Base-by-base conservation (phyloP, 1,140 invertebrate species). In the Sogatella furcifera region DNA sequence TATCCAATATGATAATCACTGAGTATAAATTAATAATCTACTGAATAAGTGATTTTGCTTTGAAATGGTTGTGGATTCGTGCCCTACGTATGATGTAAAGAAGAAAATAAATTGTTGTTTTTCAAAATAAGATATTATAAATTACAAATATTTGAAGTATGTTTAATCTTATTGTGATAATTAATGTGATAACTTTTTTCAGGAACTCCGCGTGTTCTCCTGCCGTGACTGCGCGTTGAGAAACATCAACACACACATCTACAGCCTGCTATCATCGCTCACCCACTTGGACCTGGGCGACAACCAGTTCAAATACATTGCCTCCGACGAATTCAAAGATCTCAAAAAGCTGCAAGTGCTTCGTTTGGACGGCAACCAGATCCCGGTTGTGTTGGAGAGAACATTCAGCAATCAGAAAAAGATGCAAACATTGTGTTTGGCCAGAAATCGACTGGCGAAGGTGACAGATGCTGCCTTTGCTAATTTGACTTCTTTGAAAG, bases 291-390 rank as follows among this genome's bases (percentile, higher is more conserved):
- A 90, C 73, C 76, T 92, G 65, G 84, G 86, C 43, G 76, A 87
- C 68, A 92, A 92, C 68, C 72, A 80, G 63, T 85, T 92, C 65
- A 85, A 86, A 72, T 88, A 88, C 72, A 72, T 92, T 52, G 80
- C 81, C 62, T 74, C 83, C 17, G 87, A 89, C 67, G 84, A 86
- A 68, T 88, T 89, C 67, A 77, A 78, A 60, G 83, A 84, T 68
- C 74, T 89, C 59, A 81, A 80, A 66, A 80, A 79, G 61, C 73
- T 92, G 42, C 80, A 80, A 66, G 80, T 78, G 65, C 75, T 92
- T 52, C 76, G 78, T 66, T 74, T 90, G 62, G 85, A 90, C 67
- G 86, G 86, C 28, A 92, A 90, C 74, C 81, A 85, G 68, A 72
- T 90, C 53, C 84, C 86, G 3, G 84, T 87, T 5, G 76, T 89